Evolutionary conservation across 2,113 vertebrate species (phyloP).

Genomic region (Poicephalus meyeri): DNA sequence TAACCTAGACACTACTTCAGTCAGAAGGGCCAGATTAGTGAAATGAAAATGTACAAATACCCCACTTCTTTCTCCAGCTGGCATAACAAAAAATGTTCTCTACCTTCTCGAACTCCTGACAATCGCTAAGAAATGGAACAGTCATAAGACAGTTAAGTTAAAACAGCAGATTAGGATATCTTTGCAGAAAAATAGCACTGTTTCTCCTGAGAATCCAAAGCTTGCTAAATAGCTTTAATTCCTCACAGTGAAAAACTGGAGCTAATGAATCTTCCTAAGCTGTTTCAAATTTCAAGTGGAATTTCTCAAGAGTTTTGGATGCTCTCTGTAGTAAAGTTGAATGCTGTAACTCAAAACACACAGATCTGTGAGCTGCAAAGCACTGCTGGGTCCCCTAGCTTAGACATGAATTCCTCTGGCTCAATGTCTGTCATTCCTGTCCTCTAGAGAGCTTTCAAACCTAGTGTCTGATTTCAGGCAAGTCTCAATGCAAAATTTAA

Average conservation of each 20-base stretch:
- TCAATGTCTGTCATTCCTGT: rapidly evolving
- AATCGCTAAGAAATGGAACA: background rate
- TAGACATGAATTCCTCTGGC: background rate
- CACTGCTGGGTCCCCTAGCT: background rate
- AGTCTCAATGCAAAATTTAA: background rate
- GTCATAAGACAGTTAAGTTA: background rate
- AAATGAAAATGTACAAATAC: constrained; percentile 21
- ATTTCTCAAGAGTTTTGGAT: constrained; percentile 31
- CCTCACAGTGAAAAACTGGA: background rate
- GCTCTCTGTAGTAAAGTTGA: background rate
- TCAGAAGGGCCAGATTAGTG: background rate
- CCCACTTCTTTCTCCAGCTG: background rate
- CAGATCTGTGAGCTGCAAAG: background rate
- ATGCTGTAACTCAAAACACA: background rate
- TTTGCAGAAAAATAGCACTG: background rate
- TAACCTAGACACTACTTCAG: constrained; percentile 27
- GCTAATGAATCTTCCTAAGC: constrained; percentile 6
- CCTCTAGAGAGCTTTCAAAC: background rate
- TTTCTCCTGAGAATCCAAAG: background rate
- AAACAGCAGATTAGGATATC: background rate
- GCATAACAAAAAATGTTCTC: constrained; percentile 8
- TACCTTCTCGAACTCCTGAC: background rate
- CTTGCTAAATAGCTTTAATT: constrained; percentile 15
- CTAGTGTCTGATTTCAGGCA: background rate
- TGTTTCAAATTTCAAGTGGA: constrained; percentile 30